Percentiles rank a stretch among this genome's conserved stretches.
phyloP scores from a whole-genome alignment of 2,888 invertebrate species.

The Cephus rjabovi region DNA sequence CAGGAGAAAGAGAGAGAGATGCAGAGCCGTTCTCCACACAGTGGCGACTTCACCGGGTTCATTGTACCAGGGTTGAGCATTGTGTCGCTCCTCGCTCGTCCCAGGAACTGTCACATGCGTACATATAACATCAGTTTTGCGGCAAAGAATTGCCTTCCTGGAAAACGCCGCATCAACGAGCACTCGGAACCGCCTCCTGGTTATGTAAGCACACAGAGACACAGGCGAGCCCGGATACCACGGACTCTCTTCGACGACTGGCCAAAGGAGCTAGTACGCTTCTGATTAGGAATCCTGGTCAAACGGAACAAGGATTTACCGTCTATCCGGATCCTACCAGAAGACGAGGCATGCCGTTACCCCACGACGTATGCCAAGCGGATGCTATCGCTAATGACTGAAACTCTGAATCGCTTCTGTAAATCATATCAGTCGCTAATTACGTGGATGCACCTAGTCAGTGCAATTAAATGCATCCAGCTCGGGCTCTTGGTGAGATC shows the following conservation, averaged over 20 bases:
- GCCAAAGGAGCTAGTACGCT: background rate
- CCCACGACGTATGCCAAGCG: background rate
- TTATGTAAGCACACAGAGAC: background rate
- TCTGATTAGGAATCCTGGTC: background rate
- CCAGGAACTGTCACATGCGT: conserved; percentile 37
- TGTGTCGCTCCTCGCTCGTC: conserved; percentile 23
- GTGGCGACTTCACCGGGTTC: background rate
- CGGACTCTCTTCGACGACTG: background rate
- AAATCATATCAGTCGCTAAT: background rate
- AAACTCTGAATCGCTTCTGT: background rate
- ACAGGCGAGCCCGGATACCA: background rate
- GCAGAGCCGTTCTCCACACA: background rate
- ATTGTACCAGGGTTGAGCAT: conserved; percentile 14
- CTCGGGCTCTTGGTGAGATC: conserved; percentile 5
- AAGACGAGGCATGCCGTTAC: background rate
- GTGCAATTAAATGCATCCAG: background rate
- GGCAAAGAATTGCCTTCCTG: conserved; percentile 26
- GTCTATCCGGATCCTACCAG: background rate
- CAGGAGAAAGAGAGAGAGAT: background rate
- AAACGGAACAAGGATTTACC: background rate
- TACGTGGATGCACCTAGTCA: background rate
- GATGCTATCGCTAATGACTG: background rate
- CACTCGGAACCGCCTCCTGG: background rate
- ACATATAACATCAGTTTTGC: conserved; percentile 31
- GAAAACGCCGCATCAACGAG: background rate